Base-by-base conservation (phyloP, 2,113 vertebrate species). In the Acanthisitta chloris region DNA sequence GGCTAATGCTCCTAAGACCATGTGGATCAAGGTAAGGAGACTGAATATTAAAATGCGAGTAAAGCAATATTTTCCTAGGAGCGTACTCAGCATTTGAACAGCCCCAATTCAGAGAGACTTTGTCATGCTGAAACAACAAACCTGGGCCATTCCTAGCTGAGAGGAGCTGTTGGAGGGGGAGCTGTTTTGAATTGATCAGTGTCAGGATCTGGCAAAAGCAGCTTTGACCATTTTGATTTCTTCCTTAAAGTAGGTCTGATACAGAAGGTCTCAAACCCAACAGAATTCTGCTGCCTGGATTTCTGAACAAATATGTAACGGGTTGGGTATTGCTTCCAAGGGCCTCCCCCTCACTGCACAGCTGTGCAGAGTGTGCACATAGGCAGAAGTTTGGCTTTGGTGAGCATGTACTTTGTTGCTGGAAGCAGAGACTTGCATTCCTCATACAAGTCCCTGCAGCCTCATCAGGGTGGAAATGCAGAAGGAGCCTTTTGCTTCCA, bases 1-100 rank as follows among this genome's bases (percentile, higher is more conserved):
- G 36, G 67, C 59, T 4, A 96, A 98, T 6, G 98, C 98, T 21
- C 97, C 98, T 4, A 98, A 98, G 90, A 96, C 98, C 80, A 96
- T 97, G 74, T 97, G 97, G 97, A 96, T 97, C 74, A 97, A 97
- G 97, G 97, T 97, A 64, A 96, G 94, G 58, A 66, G 31, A 20
- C 34, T 14, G 33, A 38, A 19, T 42, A 12, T 4, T 38, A 65
- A 70, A 65, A 54, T 2, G 4, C 0, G 4, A 42, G 34, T 11
- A 13, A 45, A 54, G 70, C 4, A 40, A 14, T 57, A 61, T 34
- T 71, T 74, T 55, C 58, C 42, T 80, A 58, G 3, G 33, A 71
- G 69, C 79, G 51, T 31, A 10, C 33, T 8, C 19, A 81, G 45
- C 18, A 10, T 48, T 43, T 64, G 33, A 54, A 42, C 38, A 74